These are phyloP conservation scores for Oreochromis aureus DNA, from an alignment of 2,113 vertebrate species.

Conservation along the genomic window DNA sequence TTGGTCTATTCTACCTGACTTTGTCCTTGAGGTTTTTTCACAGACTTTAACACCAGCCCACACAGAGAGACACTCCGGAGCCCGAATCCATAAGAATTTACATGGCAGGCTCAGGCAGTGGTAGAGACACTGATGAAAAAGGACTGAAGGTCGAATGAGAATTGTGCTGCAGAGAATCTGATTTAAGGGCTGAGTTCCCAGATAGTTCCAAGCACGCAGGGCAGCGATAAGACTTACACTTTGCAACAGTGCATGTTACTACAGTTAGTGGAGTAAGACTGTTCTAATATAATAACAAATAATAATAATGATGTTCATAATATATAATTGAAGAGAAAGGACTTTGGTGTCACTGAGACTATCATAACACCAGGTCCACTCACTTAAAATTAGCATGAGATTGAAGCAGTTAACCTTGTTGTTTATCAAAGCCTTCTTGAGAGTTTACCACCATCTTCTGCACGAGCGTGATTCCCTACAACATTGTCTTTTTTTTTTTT, in stretches of 20 bases:
- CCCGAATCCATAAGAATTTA: conserved; percentile 33
- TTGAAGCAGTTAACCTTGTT: neutral
- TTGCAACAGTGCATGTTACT: neutral
- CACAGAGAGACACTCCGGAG: conserved; percentile 11
- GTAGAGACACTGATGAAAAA: conserved; percentile 31
- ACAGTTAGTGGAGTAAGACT: neutral
- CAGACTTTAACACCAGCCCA: conserved; percentile 1
- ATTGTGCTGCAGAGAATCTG: conserved; percentile 1
- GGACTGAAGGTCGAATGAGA: conserved; percentile 39
- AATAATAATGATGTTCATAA: neutral
- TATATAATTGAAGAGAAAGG: neutral
- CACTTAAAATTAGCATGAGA: neutral
- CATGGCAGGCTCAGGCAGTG: neutral
- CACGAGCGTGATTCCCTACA: conserved; percentile 22
- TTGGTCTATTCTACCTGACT: conserved; percentile 8
- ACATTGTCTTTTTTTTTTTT: conserved; percentile 25
- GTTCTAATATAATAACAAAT: neutral
- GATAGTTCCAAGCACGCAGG: neutral
- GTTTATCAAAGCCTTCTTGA: conserved; percentile 10
- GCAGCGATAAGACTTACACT: neutral
- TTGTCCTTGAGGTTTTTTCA: conserved; percentile 38
- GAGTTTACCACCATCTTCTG: conserved; percentile 34
- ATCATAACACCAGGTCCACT: neutral
- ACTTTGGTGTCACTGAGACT: neutral
- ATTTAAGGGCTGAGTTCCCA: neutral